Base-by-base conservation (phyloP, 2,888 invertebrate genomes). In the Rhodophaea formosa region DNA sequence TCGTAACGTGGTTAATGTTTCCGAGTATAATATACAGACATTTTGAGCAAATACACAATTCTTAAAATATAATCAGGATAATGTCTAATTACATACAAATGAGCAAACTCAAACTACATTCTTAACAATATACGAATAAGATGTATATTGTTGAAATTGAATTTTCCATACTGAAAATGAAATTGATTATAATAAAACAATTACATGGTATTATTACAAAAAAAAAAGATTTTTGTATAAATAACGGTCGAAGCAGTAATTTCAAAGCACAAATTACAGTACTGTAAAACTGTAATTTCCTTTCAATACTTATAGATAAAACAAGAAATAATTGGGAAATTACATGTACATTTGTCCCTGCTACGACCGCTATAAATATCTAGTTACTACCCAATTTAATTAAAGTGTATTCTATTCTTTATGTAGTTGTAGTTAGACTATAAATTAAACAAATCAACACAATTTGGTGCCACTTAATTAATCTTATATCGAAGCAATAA, bases 1-100 rank as follows among this genome's bases (percentile, higher is more conserved):
- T 39, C 39, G 39, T n/a, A n/a, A 12, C n/a, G 39, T 39, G n/a
- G 5, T 5, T 39, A 6, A 32, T 7, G 32, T 1, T 32, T 10
- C 10, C 39, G 39, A n/a, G 39, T 39, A n/a, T 39, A 39, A 12
- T 23, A 23, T 23, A 46, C 12, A 23, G 12, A 29, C 23, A 23
- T 46, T 29, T 46, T 46, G 46, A 46, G 46, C 46, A 46, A 45
- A 46, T 46, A 5, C 46, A 23, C n/a, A 8, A 7, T 45, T 46
- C 46, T 46, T 46, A 46, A 39, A 39, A 39, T 39, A 39, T 39
- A 39, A 39, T 12, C 39, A 12, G 39, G 39, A 39, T n/a, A 39
- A 39, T 39, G 12, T n/a, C n/a, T 23, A 46, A 17, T 45, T 45
- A 45, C 45, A 45, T n/a, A 39, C 39, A 39, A 39, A 39, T 39